A percentile compares a stretch with the other conserved stretches of the same genome.
Evolutionary conservation across 2,888 invertebrate genomes (phyloP).

Genomic region (Aradus depressus): DNA sequence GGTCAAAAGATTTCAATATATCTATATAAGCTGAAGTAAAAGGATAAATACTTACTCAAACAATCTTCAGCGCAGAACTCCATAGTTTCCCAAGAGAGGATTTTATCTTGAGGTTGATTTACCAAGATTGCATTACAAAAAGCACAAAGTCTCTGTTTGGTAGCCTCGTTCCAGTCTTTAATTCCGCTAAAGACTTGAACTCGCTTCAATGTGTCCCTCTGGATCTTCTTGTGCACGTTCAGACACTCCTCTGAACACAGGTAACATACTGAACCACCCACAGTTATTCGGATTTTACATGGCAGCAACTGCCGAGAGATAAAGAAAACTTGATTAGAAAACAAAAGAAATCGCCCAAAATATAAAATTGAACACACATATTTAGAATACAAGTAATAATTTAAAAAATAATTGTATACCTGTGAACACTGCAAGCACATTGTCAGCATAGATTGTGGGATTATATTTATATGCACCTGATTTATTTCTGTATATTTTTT

Average conservation of each 20-base stretch:
- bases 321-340: not conserved
- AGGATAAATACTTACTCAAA: slow-evolving; percentile 44
- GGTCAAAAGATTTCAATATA: no score
- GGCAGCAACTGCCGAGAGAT: slow-evolving; percentile 3
- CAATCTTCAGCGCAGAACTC: slow-evolving; percentile 86
- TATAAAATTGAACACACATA: not conserved
- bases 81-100: slow-evolving; percentile 83
- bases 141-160: slow-evolving; percentile 7
- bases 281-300: slow-evolving; percentile 7
- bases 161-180: not conserved
- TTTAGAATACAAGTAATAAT: not conserved
- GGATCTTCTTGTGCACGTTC: slow-evolving; percentile 4
- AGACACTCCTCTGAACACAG: slow-evolving; percentile 16
- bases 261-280: slow-evolving; percentile 13
- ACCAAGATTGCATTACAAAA: slow-evolving; percentile 5
- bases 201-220: slow-evolving; percentile 5
- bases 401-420: slow-evolving; percentile 2
- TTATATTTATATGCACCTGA: slow-evolving; percentile 4
- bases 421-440: slow-evolving; percentile 5
- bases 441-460: not conserved
- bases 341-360: not conserved
- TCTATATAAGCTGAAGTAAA: not conserved
- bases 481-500: slow-evolving; percentile 3
- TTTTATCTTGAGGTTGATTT: slow-evolving; percentile 47
- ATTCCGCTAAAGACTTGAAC: no score